phyloP scores from a whole-genome alignment of 2,888 invertebrate genomes.

The Petrolisthes manimaculis region DNA sequence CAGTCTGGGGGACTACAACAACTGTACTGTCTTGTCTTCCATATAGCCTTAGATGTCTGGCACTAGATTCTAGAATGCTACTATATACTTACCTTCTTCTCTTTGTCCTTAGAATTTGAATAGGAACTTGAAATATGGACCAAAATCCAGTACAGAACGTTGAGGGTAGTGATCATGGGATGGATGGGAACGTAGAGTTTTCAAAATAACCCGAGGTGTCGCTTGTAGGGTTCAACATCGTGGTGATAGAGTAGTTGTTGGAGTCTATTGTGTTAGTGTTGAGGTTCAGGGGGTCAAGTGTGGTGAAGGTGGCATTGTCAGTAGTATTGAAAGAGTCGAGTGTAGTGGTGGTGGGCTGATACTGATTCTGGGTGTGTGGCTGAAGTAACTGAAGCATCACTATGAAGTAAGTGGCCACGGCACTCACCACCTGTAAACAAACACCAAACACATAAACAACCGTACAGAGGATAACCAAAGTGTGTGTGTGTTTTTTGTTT shows the following conservation, averaged over 20 bases:
- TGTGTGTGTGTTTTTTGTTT: background rate
- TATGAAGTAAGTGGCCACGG: slow-evolving; percentile 46
- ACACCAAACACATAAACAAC: background rate
- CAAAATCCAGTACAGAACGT: no score
- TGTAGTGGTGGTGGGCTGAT: background rate
- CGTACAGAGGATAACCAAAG: background rate
- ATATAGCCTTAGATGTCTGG: no score
- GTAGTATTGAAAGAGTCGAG: background rate
- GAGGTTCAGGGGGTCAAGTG: background rate
- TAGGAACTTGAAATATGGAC: no score
- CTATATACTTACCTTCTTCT: no score
- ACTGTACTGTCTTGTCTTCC: no score
- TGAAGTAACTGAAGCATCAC: slow-evolving; percentile 55
- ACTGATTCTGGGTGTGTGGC: background rate
- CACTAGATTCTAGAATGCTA: no score
- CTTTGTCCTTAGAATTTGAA: no score
- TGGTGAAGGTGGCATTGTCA: background rate
- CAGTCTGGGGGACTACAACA: no score
- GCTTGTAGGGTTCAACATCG: no score
- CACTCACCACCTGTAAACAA: slow-evolving; percentile 25
- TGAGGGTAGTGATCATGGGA: no score
- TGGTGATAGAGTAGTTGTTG: background rate
- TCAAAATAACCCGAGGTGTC: no score
- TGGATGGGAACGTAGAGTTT: no score
- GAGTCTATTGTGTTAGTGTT: background rate